These are phyloP conservation scores for Yasuhikotakia modesta DNA, from an alignment of 2,797 vertebrate species.

Conservation along the genomic window DNA sequence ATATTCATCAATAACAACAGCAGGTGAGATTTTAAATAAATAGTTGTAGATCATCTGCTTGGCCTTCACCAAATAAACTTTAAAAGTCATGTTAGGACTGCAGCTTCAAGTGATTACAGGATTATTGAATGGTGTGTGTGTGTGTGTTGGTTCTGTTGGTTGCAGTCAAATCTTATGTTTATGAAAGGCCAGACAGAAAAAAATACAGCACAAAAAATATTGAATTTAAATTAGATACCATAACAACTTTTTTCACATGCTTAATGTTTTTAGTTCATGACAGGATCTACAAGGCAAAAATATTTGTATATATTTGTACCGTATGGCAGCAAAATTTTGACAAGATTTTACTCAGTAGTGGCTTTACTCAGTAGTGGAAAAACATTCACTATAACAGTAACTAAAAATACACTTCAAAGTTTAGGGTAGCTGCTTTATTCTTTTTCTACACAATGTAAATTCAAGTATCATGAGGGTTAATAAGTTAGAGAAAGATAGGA, in stretches of 20 bases:
- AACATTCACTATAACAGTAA: neutral
- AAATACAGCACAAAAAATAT: neutral
- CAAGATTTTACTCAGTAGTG: too few species aligned
- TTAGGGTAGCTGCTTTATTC: neutral
- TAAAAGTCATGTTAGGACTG: constrained; percentile 4
- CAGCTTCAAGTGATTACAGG: constrained; percentile 20
- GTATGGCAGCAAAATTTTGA: neutral
- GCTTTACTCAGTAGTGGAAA: neutral
- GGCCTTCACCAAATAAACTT: constrained; percentile 14
- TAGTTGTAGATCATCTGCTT: constrained; percentile 10
- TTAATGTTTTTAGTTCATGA: too few species aligned
- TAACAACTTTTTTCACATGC: too few species aligned
- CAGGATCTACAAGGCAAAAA: neutral
- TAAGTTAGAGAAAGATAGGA: constrained; percentile 10
- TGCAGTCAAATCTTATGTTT: neutral
- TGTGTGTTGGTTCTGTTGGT: too few species aligned
- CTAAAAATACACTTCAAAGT: constrained; percentile 15
- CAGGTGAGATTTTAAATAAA: constrained; percentile 35
- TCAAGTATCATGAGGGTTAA: constrained; percentile 4
- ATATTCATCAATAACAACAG: constrained; percentile 44
- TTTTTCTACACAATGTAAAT: neutral
- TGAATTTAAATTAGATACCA: neutral
- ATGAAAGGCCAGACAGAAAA: neutral
- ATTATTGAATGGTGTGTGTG: too few species aligned
- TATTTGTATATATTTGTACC: neutral